Evolutionary conservation across 2,113 vertebrate species (phyloP), one percentile per base, ranked within the genome.

Genomic region (Ifrita kowaldi): DNA sequence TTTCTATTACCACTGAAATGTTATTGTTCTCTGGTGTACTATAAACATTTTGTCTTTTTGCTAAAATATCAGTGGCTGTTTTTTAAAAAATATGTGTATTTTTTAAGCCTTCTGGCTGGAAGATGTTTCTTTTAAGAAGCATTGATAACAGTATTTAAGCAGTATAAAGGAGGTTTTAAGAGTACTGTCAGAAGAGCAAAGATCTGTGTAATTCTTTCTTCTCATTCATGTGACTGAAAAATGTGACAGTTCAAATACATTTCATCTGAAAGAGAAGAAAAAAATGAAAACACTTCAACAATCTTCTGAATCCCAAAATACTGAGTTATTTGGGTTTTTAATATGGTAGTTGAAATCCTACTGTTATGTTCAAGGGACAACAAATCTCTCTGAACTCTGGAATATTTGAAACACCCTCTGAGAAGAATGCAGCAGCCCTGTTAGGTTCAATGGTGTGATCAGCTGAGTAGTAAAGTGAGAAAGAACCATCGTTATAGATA

Each of bases 141-240:
- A 52, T 11, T 11, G 4, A 42, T 80, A 84, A 44, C 12, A 74
- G 65, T 16, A 55, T 56, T 89, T 78, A 88, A 24, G 57, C 85
- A 86, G 37, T 32, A 74, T 74, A 55, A 94, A 83, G 46, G 46
- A 57, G 27, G 13, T 60, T 92, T 84, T 81, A 76, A 73, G n/a
- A 93, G 18, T 47, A 67, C n/a, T 84, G 49, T 89, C 62, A 87
- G 57, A 87, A 59, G 76, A 87, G 13, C 12, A 93, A 84, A 91
- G 19, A 44, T 91, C 16, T 78, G 7, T 52, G 30, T 90, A 70
- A 65, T 89, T 74, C 74, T 87, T 94, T 87, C 59, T 87, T 87
- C 49, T 71, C 17, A 73, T 79, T 83, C 71, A 35, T 27, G 19
- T 76, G 70, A 73, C 32, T 79, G 60, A 78, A 87, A 89, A 87